Base-by-base conservation (phyloP, 2,888 invertebrate species). In the Rapana venosa region DNA sequence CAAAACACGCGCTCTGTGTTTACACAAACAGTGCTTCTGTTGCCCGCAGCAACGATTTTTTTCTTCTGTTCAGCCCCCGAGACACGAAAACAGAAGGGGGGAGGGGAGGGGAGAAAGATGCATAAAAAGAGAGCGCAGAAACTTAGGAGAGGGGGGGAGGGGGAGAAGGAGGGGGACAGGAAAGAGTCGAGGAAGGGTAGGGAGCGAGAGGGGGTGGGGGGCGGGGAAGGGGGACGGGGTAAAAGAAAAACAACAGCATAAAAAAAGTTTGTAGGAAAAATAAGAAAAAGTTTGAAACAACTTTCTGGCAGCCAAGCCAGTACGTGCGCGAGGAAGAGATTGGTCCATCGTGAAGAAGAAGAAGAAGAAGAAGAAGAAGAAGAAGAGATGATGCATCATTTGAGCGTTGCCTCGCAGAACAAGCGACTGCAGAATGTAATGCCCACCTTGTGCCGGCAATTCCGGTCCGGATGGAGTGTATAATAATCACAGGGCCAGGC, bases 1-100 rank as follows among this genome's bases (percentile, higher is more conserved):
- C 66, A 86, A 66, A 86, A 47, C 81, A 83, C 81, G 47, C 36
- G 81, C 47, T 83, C 81, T 36, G 81, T 58, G 86, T 86, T 86
- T 86, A 86, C 86, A 86, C 86, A 86, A 86, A 86, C 86, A 86
- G 11, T 58, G 86, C 66, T 86, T 86, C 61, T 66, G 56, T 66
- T 86, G 56, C 86, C 66, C 58, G 58, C 66, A 30, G 86, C 30
- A 86, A 86, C 61, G 17, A 86, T 79, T 79, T 79, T 79, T 61
- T 35, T 79, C 35, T 79, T 35, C 77, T 32, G 30, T 79, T 79
- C 47, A 47, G 47, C 47, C 47, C 47, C 47, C 47, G 47, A 47
- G 47, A 47, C 20, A 66, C 26, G 66, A 66, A 26, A 66, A 22
- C 66, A 22, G 66, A 66, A 66, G 66, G 66, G 17, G 13, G 66